Evolutionary conservation across 2,113 vertebrate species (phyloP), one percentile per base, ranked within the genome.

Genomic region (Pavo muticus): DNA sequence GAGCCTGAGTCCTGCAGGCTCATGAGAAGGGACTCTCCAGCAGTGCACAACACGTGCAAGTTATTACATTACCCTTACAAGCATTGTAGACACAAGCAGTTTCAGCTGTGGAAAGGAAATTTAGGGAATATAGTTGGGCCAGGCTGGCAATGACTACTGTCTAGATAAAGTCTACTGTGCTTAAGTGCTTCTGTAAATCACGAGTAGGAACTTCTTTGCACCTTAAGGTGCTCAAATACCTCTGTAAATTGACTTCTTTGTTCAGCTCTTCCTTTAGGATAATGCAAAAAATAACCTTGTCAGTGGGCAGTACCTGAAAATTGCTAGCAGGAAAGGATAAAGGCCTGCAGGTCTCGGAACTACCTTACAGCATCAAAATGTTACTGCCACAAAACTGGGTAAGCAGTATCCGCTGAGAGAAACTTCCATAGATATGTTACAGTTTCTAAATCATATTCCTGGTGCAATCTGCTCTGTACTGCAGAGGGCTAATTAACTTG

Each of bases 401-500:
- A 78, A 84, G 18, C 52, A 52, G 29, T 72, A 89, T 16, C 24
- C 29, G n/a, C 35, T 30, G 27, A 39, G 37, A 90, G 24, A 76
- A 94, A 67, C 16, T 13, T 59, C 20, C 15, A 50, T 19, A 67
- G 57, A 65, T 6, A 15, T 2, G 9, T 35, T 81, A 40, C 4
- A 45, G 60, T 32, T 61, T 92, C 63, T 75, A 57, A 90, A 81
- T 84, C 14, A 17, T 69, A 72, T 68, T 81, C 83, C 77, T 69
- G 56, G 19, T 0, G 0, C 27, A 91, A 52, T 21, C 29, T 78
- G 23, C 40, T 78, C 19, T 6, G 7, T 84, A 42, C 25, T 87
- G 17, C 47, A n/a, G 42, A 77, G 74, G 87, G 14, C 44, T 93
- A 94, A 93, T 92, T 89, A 93, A 45, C 3, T 12, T 69, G 44